phyloP scores from a whole-genome alignment of 1,140 invertebrate genomes.

The Drosophila kepulauana region DNA sequence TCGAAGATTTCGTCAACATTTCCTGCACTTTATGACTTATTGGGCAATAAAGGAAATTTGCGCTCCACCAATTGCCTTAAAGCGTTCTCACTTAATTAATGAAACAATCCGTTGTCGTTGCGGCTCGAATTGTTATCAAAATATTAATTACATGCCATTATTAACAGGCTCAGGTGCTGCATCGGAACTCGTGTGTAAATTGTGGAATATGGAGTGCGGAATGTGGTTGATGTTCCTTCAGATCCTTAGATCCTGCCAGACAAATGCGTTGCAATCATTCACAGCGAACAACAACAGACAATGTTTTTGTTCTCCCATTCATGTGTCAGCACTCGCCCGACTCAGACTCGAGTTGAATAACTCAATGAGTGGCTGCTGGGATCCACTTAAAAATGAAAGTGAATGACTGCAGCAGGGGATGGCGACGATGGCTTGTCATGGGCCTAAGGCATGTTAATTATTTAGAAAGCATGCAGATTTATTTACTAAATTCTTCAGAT shows the following conservation, averaged over 20 bases:
- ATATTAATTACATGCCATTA: conserved; percentile 74
- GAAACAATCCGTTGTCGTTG: conserved; percentile 19
- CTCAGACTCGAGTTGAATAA: conserved; percentile 57
- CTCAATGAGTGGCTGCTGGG: conserved; percentile 60
- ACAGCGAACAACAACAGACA: conserved; percentile 28
- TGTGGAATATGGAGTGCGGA: conserved; percentile 14
- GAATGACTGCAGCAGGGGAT: conserved; percentile 39
- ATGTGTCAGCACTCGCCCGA: conserved; percentile 2
- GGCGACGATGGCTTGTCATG: conserved; percentile 2
- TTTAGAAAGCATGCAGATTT: conserved; percentile 83
- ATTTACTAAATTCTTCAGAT: conserved; percentile 69
- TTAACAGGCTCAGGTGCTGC: conserved; percentile 65
- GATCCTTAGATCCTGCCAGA: conserved; percentile 31
- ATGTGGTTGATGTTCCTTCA: neutral
- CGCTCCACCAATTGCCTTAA: conserved; percentile 21
- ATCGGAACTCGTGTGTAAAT: neutral
- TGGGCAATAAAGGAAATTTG: conserved; percentile 21
- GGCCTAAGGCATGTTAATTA: conserved; percentile 74
- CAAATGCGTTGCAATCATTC: conserved; percentile 72
- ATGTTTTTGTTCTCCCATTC: conserved; percentile 46
- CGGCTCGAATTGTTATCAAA: conserved; percentile 47
- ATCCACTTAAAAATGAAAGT: conserved; percentile 63
- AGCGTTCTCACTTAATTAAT: conserved; percentile 64
- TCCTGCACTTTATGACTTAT: conserved; percentile 79
- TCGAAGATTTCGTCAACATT: conserved; percentile 52